phyloP scores from a whole-genome alignment of 2,113 vertebrate genomes.

The Mustela nigripes region DNA sequence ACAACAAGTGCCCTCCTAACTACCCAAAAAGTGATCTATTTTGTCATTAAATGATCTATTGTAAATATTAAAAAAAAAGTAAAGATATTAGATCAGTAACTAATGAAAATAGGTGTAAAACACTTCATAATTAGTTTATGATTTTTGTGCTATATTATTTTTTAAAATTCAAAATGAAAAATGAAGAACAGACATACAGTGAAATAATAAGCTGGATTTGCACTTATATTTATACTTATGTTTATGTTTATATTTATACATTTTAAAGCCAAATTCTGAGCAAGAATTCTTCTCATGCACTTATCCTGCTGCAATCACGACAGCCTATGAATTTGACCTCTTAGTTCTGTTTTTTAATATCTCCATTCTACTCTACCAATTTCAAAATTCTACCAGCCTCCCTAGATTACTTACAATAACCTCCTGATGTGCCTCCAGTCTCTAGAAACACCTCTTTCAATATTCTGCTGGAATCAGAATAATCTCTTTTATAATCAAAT shows the following conservation, averaged over 20 bases:
- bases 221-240: too few relatives aligned
- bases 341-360: background rate
- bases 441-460: background rate
- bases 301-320: background rate
- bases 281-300: background rate
- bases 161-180: background rate
- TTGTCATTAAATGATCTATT: background rate
- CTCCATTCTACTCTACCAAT: background rate
- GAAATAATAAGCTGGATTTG: background rate
- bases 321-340: background rate
- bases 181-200: background rate
- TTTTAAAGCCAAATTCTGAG: background rate
- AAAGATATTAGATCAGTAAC: background rate
- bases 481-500: slow-evolving; percentile 3
- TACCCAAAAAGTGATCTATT: background rate
- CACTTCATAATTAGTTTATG: background rate
- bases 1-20: background rate
- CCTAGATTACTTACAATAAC: background rate
- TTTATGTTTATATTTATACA: background rate
- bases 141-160: background rate
- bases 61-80: background rate
- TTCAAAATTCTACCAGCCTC: background rate
- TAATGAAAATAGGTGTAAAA: background rate
- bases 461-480: background rate
- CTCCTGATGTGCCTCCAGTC: background rate